These are phyloP conservation scores for Lytechinus pictus DNA, from an alignment of 35 echinoderm and acorn worm genomes.

Conservation along the genomic window DNA sequence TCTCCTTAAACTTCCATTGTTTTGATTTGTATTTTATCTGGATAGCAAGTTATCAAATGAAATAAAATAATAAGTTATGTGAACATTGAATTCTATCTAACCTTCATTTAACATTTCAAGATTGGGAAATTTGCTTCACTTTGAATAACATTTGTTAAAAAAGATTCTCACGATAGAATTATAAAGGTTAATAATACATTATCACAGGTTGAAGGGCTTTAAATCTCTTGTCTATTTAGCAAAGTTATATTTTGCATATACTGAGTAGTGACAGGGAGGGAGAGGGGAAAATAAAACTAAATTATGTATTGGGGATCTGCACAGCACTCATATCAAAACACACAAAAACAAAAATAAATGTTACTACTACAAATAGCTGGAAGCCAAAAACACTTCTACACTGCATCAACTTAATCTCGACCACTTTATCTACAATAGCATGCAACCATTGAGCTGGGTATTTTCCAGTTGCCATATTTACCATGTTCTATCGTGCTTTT, in stretches of 20 bases:
- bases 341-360: not conserved
- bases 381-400: not conserved
- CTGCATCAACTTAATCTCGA: not conserved
- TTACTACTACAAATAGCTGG: not conserved
- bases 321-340: not conserved
- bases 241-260: not conserved
- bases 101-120: too few relatives aligned
- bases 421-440: not conserved
- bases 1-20: too few relatives aligned
- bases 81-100: too few relatives aligned
- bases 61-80: too few relatives aligned
- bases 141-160: too few relatives aligned
- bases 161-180: too few relatives aligned
- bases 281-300: not conserved
- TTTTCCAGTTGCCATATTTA: not conserved
- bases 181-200: too few relatives aligned
- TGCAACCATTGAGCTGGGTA: not conserved
- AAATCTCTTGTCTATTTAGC: not conserved
- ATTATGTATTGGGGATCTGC: not conserved
- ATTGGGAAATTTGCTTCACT: too few relatives aligned
- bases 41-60: too few relatives aligned
- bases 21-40: too few relatives aligned
- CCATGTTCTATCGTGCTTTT: slow-evolving; percentile 42
- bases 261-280: not conserved
- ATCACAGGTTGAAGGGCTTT: too few relatives aligned